Evolutionary conservation across 1,140 invertebrate genomes (phyloP), one percentile per base, ranked within the genome.

Genomic region (Cyrtorhinus lividipennis): DNA sequence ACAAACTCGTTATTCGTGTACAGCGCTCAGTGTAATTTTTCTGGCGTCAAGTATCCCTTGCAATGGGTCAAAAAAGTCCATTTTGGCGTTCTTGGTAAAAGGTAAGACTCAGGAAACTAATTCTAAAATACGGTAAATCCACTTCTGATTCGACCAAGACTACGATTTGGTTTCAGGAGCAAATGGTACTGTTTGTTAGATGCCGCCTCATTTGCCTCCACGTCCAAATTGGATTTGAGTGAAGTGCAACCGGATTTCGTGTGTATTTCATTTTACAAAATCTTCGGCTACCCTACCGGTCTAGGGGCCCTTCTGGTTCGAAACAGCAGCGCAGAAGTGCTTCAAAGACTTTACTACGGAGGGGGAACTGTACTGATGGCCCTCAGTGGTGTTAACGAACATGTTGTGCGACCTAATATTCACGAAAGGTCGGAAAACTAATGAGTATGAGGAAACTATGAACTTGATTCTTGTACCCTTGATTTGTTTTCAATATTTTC

Each of bases 281-380:
- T 98, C 69, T 97, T 98, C 79, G 95, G 95, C 2, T 96, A 87
- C 76, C 95, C 95, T 3, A 96, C 93, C 62, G 95, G 88, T n/a
- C 73, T 89, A 67, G 95, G 94, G 25, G 92, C 90, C 38, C 72
- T 98, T 1, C 69, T 98, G 56, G 84, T 97, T 0, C 82, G 79
- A 68, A 88, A 88, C 69, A 72, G 74, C 1, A 84, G 83, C 67
- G 75, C 76, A 1, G 25, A 79, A 68, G 71, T 82, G 22, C 75
- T 95, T 56, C 74, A 81, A 13, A 90, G 86, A 77, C 76, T 73
- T 48, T 96, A 92, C 72, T 95, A 90, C 77, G 94, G 93, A 23
- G 94, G 94, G 27, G 94, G 94, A 1, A 93, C 91, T 2, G 87
- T 96, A 8, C 80, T 89, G 68, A 84, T 94, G 67, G 81, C 85